Evolutionary conservation across 2,113 vertebrate species (phyloP).

Genomic region (Coryphaenoides rupestris): DNA sequence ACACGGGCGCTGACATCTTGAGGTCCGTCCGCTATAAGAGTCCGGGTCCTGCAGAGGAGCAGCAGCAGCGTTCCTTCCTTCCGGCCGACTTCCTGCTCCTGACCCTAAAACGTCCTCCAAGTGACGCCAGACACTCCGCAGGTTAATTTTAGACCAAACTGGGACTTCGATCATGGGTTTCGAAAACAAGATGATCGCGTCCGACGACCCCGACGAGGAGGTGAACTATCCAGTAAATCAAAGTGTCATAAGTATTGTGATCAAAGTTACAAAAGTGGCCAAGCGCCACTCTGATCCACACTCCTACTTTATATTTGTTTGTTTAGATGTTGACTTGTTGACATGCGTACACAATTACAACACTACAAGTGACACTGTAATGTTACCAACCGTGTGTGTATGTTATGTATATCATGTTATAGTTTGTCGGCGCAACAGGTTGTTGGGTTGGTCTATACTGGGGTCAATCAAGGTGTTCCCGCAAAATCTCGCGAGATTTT

Average conservation of each 20-base stretch:
- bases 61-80: slow-evolving; percentile 48
- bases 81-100: slow-evolving; percentile 11
- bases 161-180: slow-evolving; percentile 51
- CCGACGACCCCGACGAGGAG: slow-evolving; percentile 64
- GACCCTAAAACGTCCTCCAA: slow-evolving; percentile 61
- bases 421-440: too few species aligned
- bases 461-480: too few species aligned
- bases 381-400: too few species aligned
- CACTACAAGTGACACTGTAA: too few species aligned
- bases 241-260: not conserved
- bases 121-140: not conserved
- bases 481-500: too few species aligned
- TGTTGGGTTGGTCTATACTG: too few species aligned
- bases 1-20: slow-evolving; percentile 69
- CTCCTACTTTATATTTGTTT: too few species aligned
- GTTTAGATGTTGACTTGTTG: too few species aligned
- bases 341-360: too few species aligned
- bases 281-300: too few species aligned
- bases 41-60: not conserved
- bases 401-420: too few species aligned
- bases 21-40: slow-evolving; percentile 12
- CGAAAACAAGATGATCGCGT: slow-evolving; percentile 59
- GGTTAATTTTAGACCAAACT: not conserved
- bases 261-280: slow-evolving; percentile 6
- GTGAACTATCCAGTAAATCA: slow-evolving; percentile 26